A percentile compares a stretch with the other conserved stretches of the same genome.
Conservation (phyloP, 2,888 invertebrate genomes). For the Acheta domesticus region DNA sequence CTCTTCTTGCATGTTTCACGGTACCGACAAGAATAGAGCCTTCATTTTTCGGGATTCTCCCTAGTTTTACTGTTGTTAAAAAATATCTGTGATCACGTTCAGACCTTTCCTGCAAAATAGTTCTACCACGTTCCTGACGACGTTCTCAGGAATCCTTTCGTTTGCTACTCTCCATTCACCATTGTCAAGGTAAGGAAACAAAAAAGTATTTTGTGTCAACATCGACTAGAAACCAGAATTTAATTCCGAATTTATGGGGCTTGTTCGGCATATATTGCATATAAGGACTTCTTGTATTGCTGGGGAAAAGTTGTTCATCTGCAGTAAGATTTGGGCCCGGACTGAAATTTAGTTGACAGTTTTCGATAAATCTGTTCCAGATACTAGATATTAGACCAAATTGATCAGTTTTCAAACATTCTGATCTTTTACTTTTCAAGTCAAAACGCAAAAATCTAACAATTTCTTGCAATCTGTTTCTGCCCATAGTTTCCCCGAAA, state of each 20-base stretch:
- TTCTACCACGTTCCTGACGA: conserved; percentile 40
- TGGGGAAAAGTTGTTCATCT: too few relatives aligned
- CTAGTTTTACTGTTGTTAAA: conserved; percentile 32
- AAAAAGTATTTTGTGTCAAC: conserved; percentile 38
- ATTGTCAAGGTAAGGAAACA: conserved; percentile 40
- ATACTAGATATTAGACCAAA: too few relatives aligned
- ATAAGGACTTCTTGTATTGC: conserved; percentile 39
- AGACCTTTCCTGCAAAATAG: conserved; percentile 38
- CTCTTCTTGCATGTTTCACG: too few relatives aligned
- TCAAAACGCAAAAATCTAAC: too few relatives aligned
- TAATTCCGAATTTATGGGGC: conserved; percentile 43
- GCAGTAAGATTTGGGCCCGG: too few relatives aligned
- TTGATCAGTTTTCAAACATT: too few relatives aligned
- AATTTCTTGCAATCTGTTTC: too few relatives aligned
- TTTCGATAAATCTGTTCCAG: too few relatives aligned
- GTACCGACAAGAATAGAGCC: too few relatives aligned
- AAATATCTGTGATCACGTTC: conserved; percentile 39
- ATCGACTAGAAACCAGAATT: conserved; percentile 42
- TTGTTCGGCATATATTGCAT: conserved; percentile 43
- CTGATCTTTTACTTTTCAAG: too few relatives aligned
- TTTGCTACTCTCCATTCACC: conserved; percentile 36
- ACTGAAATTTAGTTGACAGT: too few relatives aligned
- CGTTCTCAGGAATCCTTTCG: conserved; percentile 38
- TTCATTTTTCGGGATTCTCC: background rate
- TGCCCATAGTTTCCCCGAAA: too few relatives aligned